Evolutionary conservation across 2,113 vertebrate genomes (phyloP).

Genomic region (human (Homo sapiens)): DNA sequence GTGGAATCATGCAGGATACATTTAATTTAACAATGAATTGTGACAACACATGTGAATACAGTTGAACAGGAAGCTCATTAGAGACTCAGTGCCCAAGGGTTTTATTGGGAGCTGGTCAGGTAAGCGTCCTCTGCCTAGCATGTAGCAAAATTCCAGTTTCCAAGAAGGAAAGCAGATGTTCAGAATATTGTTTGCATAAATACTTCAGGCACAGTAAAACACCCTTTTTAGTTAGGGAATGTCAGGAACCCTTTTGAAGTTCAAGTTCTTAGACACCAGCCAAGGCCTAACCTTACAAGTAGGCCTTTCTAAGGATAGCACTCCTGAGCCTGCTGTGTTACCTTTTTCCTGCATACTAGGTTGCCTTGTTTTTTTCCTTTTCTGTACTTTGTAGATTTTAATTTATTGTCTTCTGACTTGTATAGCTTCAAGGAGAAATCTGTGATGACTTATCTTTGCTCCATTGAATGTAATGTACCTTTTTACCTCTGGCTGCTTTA

Average conservation of each 20-base stretch:
- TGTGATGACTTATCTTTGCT: slow-evolving; percentile 3
- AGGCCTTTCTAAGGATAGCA: background rate
- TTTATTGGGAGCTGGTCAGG: background rate
- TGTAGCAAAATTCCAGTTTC: background rate
- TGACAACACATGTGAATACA: background rate
- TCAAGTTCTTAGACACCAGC: background rate
- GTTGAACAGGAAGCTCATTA: background rate
- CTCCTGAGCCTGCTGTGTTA: background rate
- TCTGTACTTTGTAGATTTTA: background rate
- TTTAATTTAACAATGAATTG: background rate
- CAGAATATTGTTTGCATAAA: background rate
- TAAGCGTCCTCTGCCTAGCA: background rate
- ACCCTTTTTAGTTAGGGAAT: background rate
- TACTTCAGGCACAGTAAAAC: background rate
- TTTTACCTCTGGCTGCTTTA: background rate
- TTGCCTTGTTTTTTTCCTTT: background rate
- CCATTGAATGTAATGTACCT: background rate
- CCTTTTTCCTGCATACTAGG: background rate
- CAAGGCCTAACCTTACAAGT: background rate
- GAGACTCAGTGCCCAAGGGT: background rate
- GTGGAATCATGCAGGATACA: background rate
- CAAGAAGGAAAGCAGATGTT: background rate
- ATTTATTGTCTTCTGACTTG: background rate
- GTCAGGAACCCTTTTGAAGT: background rate
- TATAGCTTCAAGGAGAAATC: background rate